Evolutionary conservation across 2,113 vertebrate species (phyloP), one percentile per base, ranked within the genome.

Genomic region (Pteruthius melanotis): DNA sequence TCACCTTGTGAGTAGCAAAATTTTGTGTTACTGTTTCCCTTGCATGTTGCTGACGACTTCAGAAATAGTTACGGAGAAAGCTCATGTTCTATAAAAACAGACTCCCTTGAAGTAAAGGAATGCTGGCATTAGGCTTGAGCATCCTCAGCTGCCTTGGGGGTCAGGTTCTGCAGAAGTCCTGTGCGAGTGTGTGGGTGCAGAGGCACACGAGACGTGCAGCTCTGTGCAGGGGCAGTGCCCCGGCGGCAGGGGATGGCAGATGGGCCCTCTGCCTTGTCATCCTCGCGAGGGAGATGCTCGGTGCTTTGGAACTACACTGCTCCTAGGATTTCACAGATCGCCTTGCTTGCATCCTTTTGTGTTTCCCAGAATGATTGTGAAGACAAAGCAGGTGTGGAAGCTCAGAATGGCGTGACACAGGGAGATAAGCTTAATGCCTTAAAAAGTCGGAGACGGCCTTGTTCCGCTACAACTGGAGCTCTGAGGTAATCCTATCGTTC

Each of bases 371-470:
- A 93, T 39, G 98, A 98, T 87, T 91, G 87, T 35, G 97, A 98
- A 74, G 99, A 99, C 6, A 94, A 98, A 24, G 96, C 96, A 60
- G 96, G 95, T 20, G 65, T 90, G 78, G 98, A 98, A 89, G 50
- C 88, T 69, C 97, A 97, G 94, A 97, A 93, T 60, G 96, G 77
- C 33, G 86, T 99, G 93, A 99, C 99, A 1, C 99, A 99, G 95
- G 99, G 99, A 97, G 99, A 99, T 97, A 99, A 99, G 97, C 98
- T 99, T 35, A 99, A 99, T 97, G 99, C 99, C 97, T 98, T 99
- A 98, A 99, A 99, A 96, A 98, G 98, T 93, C 98, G 98, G 44
- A 98, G 99, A 27, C 98, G 98, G 40, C 97, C 98, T 15, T 98
- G 98, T 9, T 97, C 98, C 6, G 89, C 98, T 45, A 97, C 98